A percentile compares a stretch with the other conserved stretches of the same genome.
Conservation (phyloP, 2,113 vertebrate genomes). For the Anguilla japonica region DNA sequence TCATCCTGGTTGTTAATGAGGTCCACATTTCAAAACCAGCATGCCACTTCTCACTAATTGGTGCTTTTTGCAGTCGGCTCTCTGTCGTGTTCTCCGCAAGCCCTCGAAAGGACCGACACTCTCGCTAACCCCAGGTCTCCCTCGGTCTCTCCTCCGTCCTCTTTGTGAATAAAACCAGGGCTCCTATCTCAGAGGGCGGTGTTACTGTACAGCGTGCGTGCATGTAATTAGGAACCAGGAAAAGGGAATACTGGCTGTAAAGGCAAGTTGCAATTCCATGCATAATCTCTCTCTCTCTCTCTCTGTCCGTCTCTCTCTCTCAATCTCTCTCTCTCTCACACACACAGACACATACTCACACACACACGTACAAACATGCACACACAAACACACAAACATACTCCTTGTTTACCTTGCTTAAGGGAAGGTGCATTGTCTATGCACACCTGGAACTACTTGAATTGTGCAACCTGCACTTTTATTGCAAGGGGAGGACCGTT, state of each 20-base stretch:
- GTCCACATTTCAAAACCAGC: slow-evolving; percentile 25
- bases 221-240: slow-evolving; percentile 37
- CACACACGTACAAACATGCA: too few species aligned
- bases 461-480: neutral
- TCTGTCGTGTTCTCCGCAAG: slow-evolving; percentile 1
- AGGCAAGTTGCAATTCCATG: neutral
- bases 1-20: slow-evolving; percentile 37
- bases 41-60: slow-evolving; percentile 39
- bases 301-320: neutral
- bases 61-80: slow-evolving; percentile 34
- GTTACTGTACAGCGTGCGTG: slow-evolving; percentile 26
- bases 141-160: slow-evolving; percentile 8
- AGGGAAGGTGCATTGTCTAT: neutral
- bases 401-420: too few species aligned
- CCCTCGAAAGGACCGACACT: slow-evolving; percentile 11
- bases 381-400: too few species aligned
- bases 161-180: slow-evolving; percentile 25
- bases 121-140: slow-evolving; percentile 13
- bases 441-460: too few species aligned
- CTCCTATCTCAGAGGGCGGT: slow-evolving; percentile 16
- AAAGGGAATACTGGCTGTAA: slow-evolving; percentile 27
- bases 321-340: neutral
- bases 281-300: neutral
- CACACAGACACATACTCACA: neutral
- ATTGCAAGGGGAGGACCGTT: neutral